A percentile compares a stretch with the other conserved stretches of the same genome.
phyloP scores from a whole-genome alignment of 2,113 vertebrate species.

The Pangasianodon gigas region DNA sequence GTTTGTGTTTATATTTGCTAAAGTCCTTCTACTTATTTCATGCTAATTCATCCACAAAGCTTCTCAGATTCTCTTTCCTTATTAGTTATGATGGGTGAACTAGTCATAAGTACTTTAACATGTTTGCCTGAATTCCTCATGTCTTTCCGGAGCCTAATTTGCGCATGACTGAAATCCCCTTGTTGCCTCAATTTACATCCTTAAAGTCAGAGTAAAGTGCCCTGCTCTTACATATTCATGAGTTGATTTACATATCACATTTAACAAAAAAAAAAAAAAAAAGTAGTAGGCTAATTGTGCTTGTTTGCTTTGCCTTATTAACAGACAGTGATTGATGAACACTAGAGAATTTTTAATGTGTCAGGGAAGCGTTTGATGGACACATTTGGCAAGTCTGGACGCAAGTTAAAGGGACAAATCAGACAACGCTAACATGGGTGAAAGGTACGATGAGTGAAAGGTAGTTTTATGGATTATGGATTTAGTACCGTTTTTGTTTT shows the following conservation, averaged over 20 bases:
- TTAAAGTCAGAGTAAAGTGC: not conserved
- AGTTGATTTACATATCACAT: slow-evolving; percentile 24
- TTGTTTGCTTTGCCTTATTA: not conserved
- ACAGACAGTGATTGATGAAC: slow-evolving; percentile 13
- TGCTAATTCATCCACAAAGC: not conserved
- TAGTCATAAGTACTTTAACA: not conserved
- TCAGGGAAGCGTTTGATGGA: not conserved
- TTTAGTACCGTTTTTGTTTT: not conserved
- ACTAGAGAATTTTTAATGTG: not conserved
- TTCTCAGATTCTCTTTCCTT: not conserved
- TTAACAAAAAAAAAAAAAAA: slow-evolving; percentile 3
- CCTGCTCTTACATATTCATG: slow-evolving; percentile 10
- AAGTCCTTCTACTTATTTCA: not conserved
- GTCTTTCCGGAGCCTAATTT: not conserved
- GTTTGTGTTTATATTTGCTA: not conserved
- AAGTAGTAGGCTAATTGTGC: not conserved
- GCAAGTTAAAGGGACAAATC: not conserved
- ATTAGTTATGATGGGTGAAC: not conserved
- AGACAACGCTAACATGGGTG: not conserved
- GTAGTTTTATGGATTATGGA: not conserved
- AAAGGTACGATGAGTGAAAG: not conserved
- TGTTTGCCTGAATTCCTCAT: not conserved
- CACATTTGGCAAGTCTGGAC: not conserved
- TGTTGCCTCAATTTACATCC: not conserved
- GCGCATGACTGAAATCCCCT: not conserved